Evolutionary conservation across 1,140 invertebrate genomes (phyloP).

Genomic region (Drosophila sp.): DNA sequence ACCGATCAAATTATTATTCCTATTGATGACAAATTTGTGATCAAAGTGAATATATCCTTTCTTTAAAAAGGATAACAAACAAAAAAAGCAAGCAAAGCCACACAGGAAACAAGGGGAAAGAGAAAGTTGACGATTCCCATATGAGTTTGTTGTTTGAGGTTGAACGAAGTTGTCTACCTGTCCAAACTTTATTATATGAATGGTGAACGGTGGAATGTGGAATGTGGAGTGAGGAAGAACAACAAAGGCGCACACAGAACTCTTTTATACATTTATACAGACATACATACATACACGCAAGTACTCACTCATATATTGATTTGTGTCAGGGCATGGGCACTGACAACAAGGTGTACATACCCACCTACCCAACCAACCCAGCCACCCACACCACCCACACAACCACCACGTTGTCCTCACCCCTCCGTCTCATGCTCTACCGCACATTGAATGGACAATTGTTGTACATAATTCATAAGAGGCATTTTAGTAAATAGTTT

Average conservation of each 20-base stretch:
- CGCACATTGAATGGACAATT: slow-evolving; percentile 41
- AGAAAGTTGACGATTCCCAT: slow-evolving; percentile 4
- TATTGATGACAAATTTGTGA: not conserved
- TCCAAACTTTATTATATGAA: slow-evolving; percentile 4
- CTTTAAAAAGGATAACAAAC: slow-evolving; percentile 11
- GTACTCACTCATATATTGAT: slow-evolving; percentile 19
- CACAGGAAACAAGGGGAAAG: not conserved
- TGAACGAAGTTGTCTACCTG: slow-evolving; percentile 3
- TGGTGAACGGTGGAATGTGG: not conserved
- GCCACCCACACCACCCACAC: not conserved
- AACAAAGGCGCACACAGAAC: not conserved
- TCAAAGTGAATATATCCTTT: not conserved
- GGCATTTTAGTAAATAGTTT: slow-evolving; percentile 40
- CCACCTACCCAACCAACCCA: not conserved
- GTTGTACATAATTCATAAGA: slow-evolving; percentile 58
- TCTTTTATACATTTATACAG: not conserved
- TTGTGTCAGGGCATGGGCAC: slow-evolving; percentile 22
- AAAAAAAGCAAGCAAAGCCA: slow-evolving; percentile 25
- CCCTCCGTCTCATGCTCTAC: not conserved
- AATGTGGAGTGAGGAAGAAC: not conserved
- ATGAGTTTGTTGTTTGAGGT: slow-evolving; percentile 12
- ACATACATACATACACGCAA: slow-evolving; percentile 18
- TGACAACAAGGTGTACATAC: slow-evolving; percentile 9
- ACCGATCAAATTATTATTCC: too few relatives aligned
- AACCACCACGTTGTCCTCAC: not conserved